Evolutionary conservation across 1,140 invertebrate genomes (phyloP).

Genomic region (Scaptomyza pallida): DNA sequence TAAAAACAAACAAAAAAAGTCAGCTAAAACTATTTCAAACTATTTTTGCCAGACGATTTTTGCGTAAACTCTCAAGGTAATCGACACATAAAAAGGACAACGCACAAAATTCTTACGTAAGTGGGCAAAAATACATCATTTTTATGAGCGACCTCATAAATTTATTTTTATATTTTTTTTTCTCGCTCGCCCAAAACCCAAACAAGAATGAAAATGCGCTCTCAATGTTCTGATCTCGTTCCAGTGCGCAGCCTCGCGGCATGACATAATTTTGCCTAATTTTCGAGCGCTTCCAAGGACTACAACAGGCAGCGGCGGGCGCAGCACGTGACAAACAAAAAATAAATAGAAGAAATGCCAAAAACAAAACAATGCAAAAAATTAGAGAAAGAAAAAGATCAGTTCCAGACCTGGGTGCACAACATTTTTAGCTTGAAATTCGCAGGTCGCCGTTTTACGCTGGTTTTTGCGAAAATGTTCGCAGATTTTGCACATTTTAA

Average conservation of each 20-base stretch:
- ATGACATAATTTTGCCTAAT: conserved; percentile 82
- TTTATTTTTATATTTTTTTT: too few species aligned
- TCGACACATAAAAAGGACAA: conserved; percentile 35
- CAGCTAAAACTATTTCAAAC: conserved; percentile 54
- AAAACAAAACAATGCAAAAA: conserved; percentile 29
- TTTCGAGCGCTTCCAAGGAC: conserved; percentile 61
- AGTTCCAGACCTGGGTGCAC: conserved; percentile 46
- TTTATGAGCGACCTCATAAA: conserved; percentile 72
- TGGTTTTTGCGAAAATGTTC: conserved; percentile 25
- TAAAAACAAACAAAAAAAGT: conserved; percentile 56
- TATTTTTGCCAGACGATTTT: conserved; percentile 49
- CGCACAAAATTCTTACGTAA: conserved; percentile 75
- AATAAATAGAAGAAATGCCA: conserved; percentile 4
- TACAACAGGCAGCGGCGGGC: conserved; percentile 22
- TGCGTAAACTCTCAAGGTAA: conserved; percentile 74
- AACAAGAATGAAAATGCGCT: conserved; percentile 72
- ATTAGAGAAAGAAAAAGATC: conserved; percentile 34
- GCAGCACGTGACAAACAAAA: conserved; percentile 75
- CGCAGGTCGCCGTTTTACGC: conserved; percentile 51
- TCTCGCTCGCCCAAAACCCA: conserved; percentile 3
- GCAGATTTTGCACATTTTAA: conserved; percentile 33
- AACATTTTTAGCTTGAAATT: conserved; percentile 70
- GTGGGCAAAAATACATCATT: conserved; percentile 50
- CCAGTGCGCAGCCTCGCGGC: conserved; percentile 54
- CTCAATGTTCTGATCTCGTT: conserved; percentile 81